phyloP scores from a whole-genome alignment of 2,888 invertebrate genomes.

The Synanthedon andrenaeformis region DNA sequence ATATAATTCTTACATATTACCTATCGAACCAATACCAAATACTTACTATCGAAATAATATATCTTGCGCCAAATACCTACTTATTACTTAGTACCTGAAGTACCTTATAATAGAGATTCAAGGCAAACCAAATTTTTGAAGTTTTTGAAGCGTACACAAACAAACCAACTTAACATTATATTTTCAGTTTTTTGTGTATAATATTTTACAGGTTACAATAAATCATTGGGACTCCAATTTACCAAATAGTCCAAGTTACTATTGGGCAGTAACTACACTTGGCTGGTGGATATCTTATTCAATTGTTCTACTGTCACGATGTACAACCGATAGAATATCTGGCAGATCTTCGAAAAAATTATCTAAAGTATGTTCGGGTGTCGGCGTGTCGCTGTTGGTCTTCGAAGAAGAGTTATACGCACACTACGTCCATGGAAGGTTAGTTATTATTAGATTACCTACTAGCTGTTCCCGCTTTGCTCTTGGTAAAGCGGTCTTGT shows the following conservation, averaged over 20 bases:
- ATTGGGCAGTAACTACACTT: conserved; percentile 34
- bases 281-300: conserved; percentile 46
- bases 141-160: no score
- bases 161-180: no score
- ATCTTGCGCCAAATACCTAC: no score
- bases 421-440: conserved; percentile 61
- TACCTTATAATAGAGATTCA: no score
- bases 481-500: no score
- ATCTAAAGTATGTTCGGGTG: conserved; percentile 30
- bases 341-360: conserved; percentile 20
- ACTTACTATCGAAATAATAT: no score
- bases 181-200: no score
- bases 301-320: conserved; percentile 18
- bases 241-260: conserved; percentile 36
- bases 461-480: no score
- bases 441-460: conserved; percentile 1
- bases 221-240: conserved; percentile 26
- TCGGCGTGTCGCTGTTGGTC: conserved; percentile 44
- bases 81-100: no score
- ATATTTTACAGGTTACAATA: conserved; percentile 8
- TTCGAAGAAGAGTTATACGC: conserved; percentile 53
- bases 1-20: no score
- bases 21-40: no score
- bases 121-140: no score
- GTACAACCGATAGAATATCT: conserved; percentile 19